Percentiles rank a stretch among this genome's conserved stretches.
Evolutionary conservation across 2,797 vertebrate species (phyloP).

Genomic region (Platyrinchus mystaceus): DNA sequence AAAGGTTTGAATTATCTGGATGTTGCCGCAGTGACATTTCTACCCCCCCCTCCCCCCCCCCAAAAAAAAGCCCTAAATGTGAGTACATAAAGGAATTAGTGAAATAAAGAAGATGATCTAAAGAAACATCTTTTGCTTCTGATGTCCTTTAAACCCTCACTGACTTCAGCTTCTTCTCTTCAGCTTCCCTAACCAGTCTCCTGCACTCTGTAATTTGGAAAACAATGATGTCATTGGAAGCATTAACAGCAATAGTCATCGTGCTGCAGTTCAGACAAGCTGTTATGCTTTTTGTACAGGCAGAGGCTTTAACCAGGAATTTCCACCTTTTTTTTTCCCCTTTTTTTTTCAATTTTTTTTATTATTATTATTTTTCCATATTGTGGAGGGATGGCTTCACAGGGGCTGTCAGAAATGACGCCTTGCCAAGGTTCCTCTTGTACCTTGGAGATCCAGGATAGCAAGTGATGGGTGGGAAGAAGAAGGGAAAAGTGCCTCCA

Average conservation of each 20-base stretch:
- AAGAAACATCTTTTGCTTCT: background rate
- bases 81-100: background rate
- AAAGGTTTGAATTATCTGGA: background rate
- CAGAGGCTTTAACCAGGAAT: constrained; percentile 26
- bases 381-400: background rate
- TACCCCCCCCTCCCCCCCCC: no score
- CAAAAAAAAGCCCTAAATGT: background rate
- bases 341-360: background rate
- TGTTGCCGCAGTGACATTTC: background rate
- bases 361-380: background rate
- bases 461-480: background rate
- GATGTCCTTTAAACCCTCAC: background rate
- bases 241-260: constrained; percentile 29
- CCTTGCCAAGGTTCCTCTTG: background rate
- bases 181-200: background rate
- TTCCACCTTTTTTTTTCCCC: background rate
- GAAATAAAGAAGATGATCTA: background rate
- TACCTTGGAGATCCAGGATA: background rate
- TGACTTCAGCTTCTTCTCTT: background rate
- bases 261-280: constrained; percentile 7
- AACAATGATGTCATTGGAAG: constrained; percentile 61
- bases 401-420: background rate
- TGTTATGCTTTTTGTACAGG: constrained; percentile 2
- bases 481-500: background rate
- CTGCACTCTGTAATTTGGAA: constrained; percentile 42